A percentile compares a stretch with the other conserved stretches of the same genome.
These are phyloP conservation scores for Danionella dracula DNA, from an alignment of 2,797 vertebrate species.

Conservation along the genomic window DNA sequence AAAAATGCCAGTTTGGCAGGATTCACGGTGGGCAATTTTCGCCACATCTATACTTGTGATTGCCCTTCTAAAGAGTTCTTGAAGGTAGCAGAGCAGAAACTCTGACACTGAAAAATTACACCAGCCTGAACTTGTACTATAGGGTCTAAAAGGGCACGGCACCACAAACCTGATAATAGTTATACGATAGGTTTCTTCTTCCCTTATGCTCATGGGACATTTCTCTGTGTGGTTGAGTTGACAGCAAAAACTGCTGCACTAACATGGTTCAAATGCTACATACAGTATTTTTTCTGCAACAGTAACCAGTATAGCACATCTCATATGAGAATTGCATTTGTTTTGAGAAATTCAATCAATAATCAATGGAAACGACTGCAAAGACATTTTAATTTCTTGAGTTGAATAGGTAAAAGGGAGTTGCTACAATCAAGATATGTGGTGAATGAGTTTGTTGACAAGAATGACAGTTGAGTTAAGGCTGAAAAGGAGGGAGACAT, in stretches of 20 bases:
- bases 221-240: slow-evolving; percentile 14
- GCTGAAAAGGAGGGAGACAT: too few species aligned
- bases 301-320: not conserved
- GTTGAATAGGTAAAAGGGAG: too few species aligned
- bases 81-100: slow-evolving; percentile 32
- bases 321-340: too few species aligned
- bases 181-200: slow-evolving; percentile 3
- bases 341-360: too few species aligned
- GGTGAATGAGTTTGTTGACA: too few species aligned
- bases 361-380: too few species aligned
- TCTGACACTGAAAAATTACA: slow-evolving; percentile 47
- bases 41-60: not conserved
- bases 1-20: not conserved
- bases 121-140: slow-evolving; percentile 28
- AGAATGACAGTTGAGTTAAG: too few species aligned
- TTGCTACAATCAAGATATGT: too few species aligned
- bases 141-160: slow-evolving; percentile 25
- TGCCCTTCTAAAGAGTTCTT: slow-evolving; percentile 10
- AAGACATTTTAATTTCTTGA: too few species aligned
- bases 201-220: slow-evolving; percentile 1
- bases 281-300: slow-evolving; percentile 22
- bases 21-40: not conserved
- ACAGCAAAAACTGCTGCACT: slow-evolving; percentile 32
- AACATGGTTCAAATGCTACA: slow-evolving; percentile 28
- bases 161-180: slow-evolving; percentile 40